These are phyloP conservation scores for Xyrauchen texanus DNA, from an alignment of 2,113 vertebrate genomes.

Conservation along the genomic window DNA sequence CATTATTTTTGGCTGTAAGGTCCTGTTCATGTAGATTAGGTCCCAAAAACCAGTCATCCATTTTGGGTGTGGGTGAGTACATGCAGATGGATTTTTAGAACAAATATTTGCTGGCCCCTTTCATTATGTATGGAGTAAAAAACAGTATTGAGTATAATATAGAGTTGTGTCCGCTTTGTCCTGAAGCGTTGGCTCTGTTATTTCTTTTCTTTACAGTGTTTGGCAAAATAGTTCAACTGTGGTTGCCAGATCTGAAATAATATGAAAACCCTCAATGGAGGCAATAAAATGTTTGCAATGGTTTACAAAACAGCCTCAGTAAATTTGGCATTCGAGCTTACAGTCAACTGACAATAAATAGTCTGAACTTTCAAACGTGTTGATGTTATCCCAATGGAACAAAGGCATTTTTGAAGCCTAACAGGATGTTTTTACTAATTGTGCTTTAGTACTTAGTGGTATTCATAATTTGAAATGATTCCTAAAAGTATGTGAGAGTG, in stretches of 20 bases:
- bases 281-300: conserved; percentile 44
- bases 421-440: conserved; percentile 47
- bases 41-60: conserved; percentile 50
- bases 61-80: conserved; percentile 51
- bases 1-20: conserved; percentile 46
- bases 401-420: conserved; percentile 4
- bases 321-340: conserved; percentile 36
- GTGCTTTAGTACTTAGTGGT: conserved; percentile 35
- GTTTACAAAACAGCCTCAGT: conserved; percentile 40
- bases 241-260: conserved; percentile 45
- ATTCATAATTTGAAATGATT: conserved; percentile 16
- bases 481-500: too few species aligned
- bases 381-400: too few species aligned
- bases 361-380: conserved; percentile 24
- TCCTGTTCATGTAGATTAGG: conserved; percentile 44
- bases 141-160: conserved; percentile 24
- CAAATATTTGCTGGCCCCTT: conserved; percentile 51
- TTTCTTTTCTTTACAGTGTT: conserved; percentile 47
- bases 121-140: conserved; percentile 25
- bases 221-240: conserved; percentile 36
- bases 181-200: conserved; percentile 32
- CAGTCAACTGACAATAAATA: conserved; percentile 50
- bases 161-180: conserved; percentile 35
- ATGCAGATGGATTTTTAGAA: conserved; percentile 49
- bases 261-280: conserved; percentile 52